These are phyloP conservation scores for Gadus macrocephalus DNA, from an alignment of 2,113 vertebrate genomes.

Conservation along the genomic window DNA sequence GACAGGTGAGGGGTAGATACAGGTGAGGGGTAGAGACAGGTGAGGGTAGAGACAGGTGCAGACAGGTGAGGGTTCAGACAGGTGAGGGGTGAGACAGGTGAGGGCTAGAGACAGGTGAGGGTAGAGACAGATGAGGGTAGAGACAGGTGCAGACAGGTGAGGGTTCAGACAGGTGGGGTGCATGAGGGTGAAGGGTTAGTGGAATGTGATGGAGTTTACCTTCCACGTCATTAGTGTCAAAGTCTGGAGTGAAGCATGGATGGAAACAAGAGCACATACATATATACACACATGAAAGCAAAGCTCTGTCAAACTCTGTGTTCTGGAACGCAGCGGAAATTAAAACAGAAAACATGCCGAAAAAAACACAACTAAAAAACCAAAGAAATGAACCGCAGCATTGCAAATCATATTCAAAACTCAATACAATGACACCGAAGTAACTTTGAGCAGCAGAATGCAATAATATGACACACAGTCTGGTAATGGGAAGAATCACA, in stretches of 20 bases:
- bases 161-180: conserved; percentile 49
- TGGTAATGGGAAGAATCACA: conserved; percentile 3
- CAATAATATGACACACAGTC: conserved; percentile 24
- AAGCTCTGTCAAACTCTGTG: conserved; percentile 36
- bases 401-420: conserved; percentile 31
- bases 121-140: too few species aligned
- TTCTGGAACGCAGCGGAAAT: not conserved
- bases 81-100: too few species aligned
- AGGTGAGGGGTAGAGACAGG: too few species aligned
- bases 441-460: conserved; percentile 24
- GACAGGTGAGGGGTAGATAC: too few species aligned
- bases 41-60: not conserved
- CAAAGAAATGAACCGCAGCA: not conserved
- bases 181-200: conserved; percentile 43
- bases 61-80: conserved; percentile 13
- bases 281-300: conserved; percentile 55
- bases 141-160: not conserved
- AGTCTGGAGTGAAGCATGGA: conserved; percentile 73
- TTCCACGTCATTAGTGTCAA: conserved; percentile 74
- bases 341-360: not conserved
- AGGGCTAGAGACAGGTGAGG: too few species aligned
- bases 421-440: conserved; percentile 34
- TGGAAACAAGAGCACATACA: conserved; percentile 69
- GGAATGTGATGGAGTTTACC: conserved; percentile 67
- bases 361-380: not conserved